phyloP scores from a whole-genome alignment of 2,797 vertebrate species.

The Bufotes viridis region DNA sequence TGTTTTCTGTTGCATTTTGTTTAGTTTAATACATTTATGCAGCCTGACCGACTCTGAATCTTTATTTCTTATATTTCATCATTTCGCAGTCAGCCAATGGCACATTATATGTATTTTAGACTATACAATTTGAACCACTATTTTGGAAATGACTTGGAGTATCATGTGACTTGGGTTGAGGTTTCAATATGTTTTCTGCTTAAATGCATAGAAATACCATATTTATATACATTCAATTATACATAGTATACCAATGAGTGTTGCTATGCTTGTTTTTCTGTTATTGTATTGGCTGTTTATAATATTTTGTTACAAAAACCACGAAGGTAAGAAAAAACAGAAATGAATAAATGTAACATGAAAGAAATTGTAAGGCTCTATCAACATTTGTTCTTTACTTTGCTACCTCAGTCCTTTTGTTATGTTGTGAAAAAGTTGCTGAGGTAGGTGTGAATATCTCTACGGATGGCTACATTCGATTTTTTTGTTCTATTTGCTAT shows the following conservation, averaged over 20 bases:
- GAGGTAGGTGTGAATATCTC: slow-evolving; percentile 18
- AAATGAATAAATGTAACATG: neutral
- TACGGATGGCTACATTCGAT: neutral
- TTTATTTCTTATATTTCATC: too few relatives aligned
- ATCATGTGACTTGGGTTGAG: too few relatives aligned
- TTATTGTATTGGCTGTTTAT: neutral
- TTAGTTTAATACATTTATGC: too few relatives aligned
- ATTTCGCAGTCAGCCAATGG: too few relatives aligned
- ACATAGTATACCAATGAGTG: neutral
- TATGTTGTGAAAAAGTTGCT: slow-evolving; percentile 28
- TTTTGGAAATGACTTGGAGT: too few relatives aligned
- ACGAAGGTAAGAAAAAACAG: neutral
- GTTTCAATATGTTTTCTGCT: too few relatives aligned
- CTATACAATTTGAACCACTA: too few relatives aligned
- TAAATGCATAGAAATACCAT: too few relatives aligned
- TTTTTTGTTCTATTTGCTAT: slow-evolving; percentile 38
- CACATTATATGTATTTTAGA: too few relatives aligned
- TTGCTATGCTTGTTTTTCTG: neutral
- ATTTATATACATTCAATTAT: neutral
- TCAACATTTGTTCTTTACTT: slow-evolving; percentile 19
- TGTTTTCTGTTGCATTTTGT: too few relatives aligned
- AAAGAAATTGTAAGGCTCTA: neutral
- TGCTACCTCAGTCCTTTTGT: slow-evolving; percentile 13
- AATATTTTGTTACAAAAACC: neutral
- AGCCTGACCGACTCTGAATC: too few relatives aligned